Base-by-base conservation (phyloP, 1,140 invertebrate species). In the Papilio aristodemus region DNA sequence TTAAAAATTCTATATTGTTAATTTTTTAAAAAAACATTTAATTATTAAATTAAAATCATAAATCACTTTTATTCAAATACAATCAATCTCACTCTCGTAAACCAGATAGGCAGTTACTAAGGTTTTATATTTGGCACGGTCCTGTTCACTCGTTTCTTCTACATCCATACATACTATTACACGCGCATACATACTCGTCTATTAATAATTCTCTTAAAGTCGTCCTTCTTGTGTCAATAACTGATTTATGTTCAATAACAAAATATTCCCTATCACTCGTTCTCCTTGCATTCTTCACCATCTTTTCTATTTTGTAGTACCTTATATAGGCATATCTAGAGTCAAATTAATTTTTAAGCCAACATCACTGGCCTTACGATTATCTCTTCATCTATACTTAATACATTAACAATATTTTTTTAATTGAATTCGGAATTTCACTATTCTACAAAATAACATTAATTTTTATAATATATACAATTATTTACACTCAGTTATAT, bases 381-480 rank as follows among this genome's bases (percentile, higher is more conserved):
- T 9, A 7, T 17, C 11, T n/a, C 22, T 25, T 54, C 46, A 32
- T 37, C 59, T 13, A 39, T 19, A 32, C 17, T 43, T 58, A 27
- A 43, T 10, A 68, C 41, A 5, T 57, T 41, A 58, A 11, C n/a
- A 41, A 39, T 54, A 59, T 43, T 68, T 58, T n/a, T n/a, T 5
- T 19, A 22, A n/a, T 62, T 27, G 43, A 66, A 66, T 66, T 66
- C 63, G 63, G 63, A 50, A 66, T 43, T 66, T 66, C 39, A 32
- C 27, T 66, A 63, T 7, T 63, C 17, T 63, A 38, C 59, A 17
- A 19, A 17, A 5, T 62, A 13, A 27, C 13, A 32, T 3, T n/a
- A n/a, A n/a, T n/a, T n/a, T n/a, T 38, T 64, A 41, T 32, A 54
- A 54, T 64, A 64, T 66, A 9, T 66, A 66, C 63, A 66, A 50